These are phyloP conservation scores for Triops cancriformis DNA, from an alignment of 1,140 invertebrate species.

Conservation along the genomic window DNA sequence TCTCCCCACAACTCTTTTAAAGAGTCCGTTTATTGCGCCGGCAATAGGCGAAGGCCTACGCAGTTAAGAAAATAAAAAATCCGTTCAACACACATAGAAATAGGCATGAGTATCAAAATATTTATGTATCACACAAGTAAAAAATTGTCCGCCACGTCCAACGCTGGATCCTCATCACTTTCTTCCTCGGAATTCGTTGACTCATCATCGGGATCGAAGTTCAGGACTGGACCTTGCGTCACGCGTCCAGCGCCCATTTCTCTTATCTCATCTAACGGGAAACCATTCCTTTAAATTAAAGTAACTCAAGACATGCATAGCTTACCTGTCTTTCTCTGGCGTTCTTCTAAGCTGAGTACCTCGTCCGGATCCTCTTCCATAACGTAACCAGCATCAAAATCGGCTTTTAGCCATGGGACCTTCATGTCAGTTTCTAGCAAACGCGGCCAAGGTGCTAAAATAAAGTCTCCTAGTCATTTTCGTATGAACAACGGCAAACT, in stretches of 20 bases:
- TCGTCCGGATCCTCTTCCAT: not conserved
- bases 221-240: not conserved
- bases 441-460: not conserved
- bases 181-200: not conserved
- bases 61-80: too few relatives aligned
- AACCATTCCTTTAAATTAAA: too few relatives aligned
- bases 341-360: not conserved
- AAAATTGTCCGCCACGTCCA: not conserved
- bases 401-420: not conserved
- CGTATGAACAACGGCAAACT: not conserved
- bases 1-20: too few relatives aligned
- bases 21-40: too few relatives aligned
- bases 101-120: not conserved
- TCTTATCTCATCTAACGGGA: not conserved
- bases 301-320: too few relatives aligned
- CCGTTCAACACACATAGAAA: not conserved
- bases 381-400: not conserved
- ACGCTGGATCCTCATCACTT: not conserved
- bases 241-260: not conserved
- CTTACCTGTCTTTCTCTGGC: too few relatives aligned
- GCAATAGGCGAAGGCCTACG: too few relatives aligned
- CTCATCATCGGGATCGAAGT: not conserved
- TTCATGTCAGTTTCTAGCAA: not conserved
- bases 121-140: not conserved
- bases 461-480: not conserved